phyloP scores from a whole-genome alignment of 1,140 invertebrate species.

The Tetranychus cinnabarinus region DNA sequence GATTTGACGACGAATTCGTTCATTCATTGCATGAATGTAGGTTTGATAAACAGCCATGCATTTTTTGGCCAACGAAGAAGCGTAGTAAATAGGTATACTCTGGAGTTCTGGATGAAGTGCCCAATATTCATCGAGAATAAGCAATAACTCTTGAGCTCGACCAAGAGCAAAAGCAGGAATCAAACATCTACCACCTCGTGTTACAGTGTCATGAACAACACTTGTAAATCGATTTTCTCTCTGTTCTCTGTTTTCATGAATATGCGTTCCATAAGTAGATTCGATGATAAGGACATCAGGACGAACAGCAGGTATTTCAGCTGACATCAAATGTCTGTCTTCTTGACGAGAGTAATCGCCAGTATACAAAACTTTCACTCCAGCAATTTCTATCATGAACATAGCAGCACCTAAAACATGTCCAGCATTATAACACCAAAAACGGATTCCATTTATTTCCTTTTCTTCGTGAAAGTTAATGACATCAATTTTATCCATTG shows the following conservation, averaged over 20 bases:
- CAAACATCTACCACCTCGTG: conserved; percentile 77
- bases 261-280: conserved; percentile 96
- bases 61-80: conserved; percentile 93
- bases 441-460: conserved; percentile 62
- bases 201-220: conserved; percentile 83
- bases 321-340: conserved; percentile 95
- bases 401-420: conserved; percentile 97
- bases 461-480: conserved; percentile 97
- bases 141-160: conserved; percentile 78
- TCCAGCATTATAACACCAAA: conserved; percentile 97
- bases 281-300: conserved; percentile 95
- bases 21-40: conserved; percentile 98
- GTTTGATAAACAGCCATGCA: conserved; percentile 99
- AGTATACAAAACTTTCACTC: conserved; percentile 85
- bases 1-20: conserved; percentile 81
- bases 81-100: conserved; percentile 98
- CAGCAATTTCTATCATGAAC: conserved; percentile 99
- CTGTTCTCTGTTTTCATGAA: conserved; percentile 93
- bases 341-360: conserved; percentile 97
- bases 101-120: conserved; percentile 88
- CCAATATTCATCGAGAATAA: conserved; percentile 98
- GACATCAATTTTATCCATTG: conserved; percentile 97
- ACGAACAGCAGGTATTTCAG: conserved; percentile 82
- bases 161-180: conserved; percentile 98
- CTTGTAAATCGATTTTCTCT: conserved; percentile 79